phyloP scores from a whole-genome alignment of 1,140 invertebrate species.

The Diorhabda carinulata region DNA sequence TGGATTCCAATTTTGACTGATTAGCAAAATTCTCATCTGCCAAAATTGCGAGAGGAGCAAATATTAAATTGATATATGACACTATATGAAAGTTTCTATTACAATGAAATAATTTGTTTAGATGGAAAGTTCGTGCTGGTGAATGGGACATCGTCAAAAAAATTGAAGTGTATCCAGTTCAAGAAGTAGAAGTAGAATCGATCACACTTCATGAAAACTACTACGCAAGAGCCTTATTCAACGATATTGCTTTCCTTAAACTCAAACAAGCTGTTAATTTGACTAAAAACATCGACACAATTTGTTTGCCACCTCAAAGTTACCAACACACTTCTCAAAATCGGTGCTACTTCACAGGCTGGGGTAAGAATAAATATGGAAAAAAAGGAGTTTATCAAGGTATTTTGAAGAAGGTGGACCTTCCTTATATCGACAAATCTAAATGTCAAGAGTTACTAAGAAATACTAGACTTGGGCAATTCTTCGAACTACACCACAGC shows the following conservation, averaged over 20 bases:
- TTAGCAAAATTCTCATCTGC: too few relatives aligned
- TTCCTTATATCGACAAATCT: constrained; percentile 56
- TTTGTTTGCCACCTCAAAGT: constrained; percentile 60
- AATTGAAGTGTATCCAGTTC: constrained; percentile 64
- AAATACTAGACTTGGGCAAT: constrained; percentile 55
- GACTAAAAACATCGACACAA: constrained; percentile 63
- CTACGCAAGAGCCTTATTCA: constrained; percentile 53
- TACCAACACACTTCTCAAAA: constrained; percentile 45
- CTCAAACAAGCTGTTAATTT: constrained; percentile 53
- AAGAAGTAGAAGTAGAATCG: constrained; percentile 59
- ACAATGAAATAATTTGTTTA: not conserved
- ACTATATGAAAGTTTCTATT: too few relatives aligned
- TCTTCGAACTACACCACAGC: constrained; percentile 61
- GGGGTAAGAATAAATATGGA: constrained; percentile 60
- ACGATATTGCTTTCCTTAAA: constrained; percentile 65
- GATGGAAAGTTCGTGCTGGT: constrained; percentile 49
- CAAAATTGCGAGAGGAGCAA: too few relatives aligned
- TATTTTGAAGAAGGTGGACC: constrained; percentile 65
- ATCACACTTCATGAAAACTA: constrained; percentile 47
- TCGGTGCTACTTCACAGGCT: constrained; percentile 56
- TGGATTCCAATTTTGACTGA: too few relatives aligned
- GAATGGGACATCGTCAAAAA: constrained; percentile 77
- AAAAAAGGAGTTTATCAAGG: constrained; percentile 57
- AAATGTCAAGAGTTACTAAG: constrained; percentile 55
- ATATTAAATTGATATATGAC: too few relatives aligned